Evolutionary conservation across 2,797 vertebrate species (phyloP), one percentile per base, ranked within the genome.

Genomic region (Chloroceryle amazona): DNA sequence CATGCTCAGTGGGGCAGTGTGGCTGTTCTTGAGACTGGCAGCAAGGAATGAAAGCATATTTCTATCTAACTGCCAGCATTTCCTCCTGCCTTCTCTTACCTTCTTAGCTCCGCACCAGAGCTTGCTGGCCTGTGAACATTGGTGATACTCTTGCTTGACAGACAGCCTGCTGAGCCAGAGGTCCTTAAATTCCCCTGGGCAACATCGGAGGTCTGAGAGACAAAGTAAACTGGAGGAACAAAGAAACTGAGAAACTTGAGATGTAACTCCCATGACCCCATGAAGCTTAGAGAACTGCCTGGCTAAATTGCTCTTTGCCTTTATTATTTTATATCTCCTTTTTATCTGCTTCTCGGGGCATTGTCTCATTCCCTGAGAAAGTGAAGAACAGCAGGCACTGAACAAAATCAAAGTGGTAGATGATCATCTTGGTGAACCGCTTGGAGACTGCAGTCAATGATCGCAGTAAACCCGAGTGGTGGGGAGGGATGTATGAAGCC

Each of bases 291-390:
- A 75, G 66, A 86, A 84, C 47, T 82, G 25, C 23, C 42, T 81
- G 60, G 41, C 55, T 89, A 89, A 89, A 95, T 63, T 86, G 31
- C 31, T 92, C 39, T 89, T 90, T 93, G 52, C 41, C 14, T 74
- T 91, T 92, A 76, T 73, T 89, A 35, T 47, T 92, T 90, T 60
- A 67, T 70, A 60, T 87, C 28, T 37, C 11, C 82, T 89, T 95
- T 91, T 95, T 68, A 61, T 89, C 78, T 89, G 31, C 44, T 65
- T 74, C 44, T 78, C 63, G 71, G 57, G 47, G 21, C 23, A 93
- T 80, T 92, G 47, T 87, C 33, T 93, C 47, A 86, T 72, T 95
- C 18, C n/a, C 37, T 54, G 84, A 71, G 37, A 80, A 74, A 85
- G 21, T 42, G 37, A 91, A 87, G 84, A 81, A 68, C 52, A 85